A percentile compares a stretch with the other conserved stretches of the same genome.
Evolutionary conservation across 2,113 vertebrate species (phyloP).

Genomic region (Solea solea): DNA sequence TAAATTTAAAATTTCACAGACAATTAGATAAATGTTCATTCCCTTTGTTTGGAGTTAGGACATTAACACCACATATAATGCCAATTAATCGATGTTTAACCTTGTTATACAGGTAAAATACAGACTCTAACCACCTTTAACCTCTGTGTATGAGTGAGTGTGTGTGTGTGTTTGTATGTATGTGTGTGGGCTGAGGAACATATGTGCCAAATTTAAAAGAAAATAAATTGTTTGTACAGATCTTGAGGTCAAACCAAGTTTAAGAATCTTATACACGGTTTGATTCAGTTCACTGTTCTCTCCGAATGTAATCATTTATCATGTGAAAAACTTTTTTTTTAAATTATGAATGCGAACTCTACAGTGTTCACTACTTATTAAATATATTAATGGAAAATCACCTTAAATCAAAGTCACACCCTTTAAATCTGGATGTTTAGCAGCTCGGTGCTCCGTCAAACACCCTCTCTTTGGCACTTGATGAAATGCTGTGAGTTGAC

Average conservation of each 20-base stretch:
- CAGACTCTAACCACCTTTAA: slow-evolving; percentile 18
- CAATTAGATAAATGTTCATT: no score
- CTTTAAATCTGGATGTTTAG: not conserved
- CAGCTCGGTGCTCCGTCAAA: slow-evolving; percentile 2
- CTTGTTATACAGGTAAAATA: not conserved
- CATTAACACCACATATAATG: no score
- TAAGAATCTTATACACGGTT: slow-evolving; percentile 1
- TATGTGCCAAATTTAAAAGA: slow-evolving; percentile 66
- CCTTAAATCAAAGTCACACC: not conserved
- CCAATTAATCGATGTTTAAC: slow-evolving; percentile 7
- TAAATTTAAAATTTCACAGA: not conserved
- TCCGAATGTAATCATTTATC: slow-evolving; percentile 18
- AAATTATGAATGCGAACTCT: slow-evolving; percentile 11
- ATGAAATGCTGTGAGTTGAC: slow-evolving; percentile 23
- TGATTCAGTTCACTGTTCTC: not conserved
- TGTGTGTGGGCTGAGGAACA: slow-evolving; percentile 18
- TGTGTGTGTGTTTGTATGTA: slow-evolving; percentile 1
- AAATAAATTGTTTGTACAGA: slow-evolving; percentile 7
- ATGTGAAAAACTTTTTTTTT: slow-evolving; percentile 19
- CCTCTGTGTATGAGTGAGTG: not conserved
- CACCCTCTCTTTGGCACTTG: slow-evolving; percentile 5
- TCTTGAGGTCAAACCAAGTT: not conserved
- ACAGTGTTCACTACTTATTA: not conserved
- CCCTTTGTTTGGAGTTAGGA: no score
- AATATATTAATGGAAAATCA: slow-evolving; percentile 1